Base-by-base conservation (phyloP, 2,797 vertebrate genomes). In the Sorex maritimensis region DNA sequence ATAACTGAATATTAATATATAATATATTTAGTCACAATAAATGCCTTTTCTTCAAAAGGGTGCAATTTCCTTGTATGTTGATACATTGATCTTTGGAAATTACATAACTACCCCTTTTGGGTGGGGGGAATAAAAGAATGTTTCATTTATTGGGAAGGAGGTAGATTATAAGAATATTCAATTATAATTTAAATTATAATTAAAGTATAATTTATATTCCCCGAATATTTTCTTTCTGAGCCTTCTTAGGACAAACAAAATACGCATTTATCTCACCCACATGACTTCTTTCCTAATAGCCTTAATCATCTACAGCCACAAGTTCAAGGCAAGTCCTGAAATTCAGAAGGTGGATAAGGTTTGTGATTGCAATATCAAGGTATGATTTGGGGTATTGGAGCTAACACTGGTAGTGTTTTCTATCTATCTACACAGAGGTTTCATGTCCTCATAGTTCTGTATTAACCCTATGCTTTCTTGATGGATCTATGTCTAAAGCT, bases 331-430 rank as follows among this genome's bases (percentile, higher is more conserved):
- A 94, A 95, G 83, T 63, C 83, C 94, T 95, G 92, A 90, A 73
- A 90, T 67, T 94, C 63, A 0, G 94, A 96, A 93, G 95, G 88
- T 96, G 83, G 77, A 28, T 95, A 95, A 97, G 80, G 94, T 75
- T 95, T 95, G 80, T 84, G 78, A n/a, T 92, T 94, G 38, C 93
- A 95, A 88, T 92, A 65, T 93, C 86, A 95, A 96, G 93, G 95
- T 96, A 96, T 91, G 93, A 95, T 79, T 72, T 67, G 34, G 81
- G 52, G 19, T 96, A 44, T 23, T 87, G 82, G 63, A 88, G 15
- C 24, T 61, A 92, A 86, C 19, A 68, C 11, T 71, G 26, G 17
- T 3, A 49, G 61, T 87, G 15, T 44, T 93, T 90, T 88, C 82
- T 71, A n/a, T 88, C 82, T 71, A n/a, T 88, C n/a, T 26, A 21